Evolutionary conservation across 1,140 invertebrate species (phyloP).

Genomic region (Hyposmocoma kahamanoa): DNA sequence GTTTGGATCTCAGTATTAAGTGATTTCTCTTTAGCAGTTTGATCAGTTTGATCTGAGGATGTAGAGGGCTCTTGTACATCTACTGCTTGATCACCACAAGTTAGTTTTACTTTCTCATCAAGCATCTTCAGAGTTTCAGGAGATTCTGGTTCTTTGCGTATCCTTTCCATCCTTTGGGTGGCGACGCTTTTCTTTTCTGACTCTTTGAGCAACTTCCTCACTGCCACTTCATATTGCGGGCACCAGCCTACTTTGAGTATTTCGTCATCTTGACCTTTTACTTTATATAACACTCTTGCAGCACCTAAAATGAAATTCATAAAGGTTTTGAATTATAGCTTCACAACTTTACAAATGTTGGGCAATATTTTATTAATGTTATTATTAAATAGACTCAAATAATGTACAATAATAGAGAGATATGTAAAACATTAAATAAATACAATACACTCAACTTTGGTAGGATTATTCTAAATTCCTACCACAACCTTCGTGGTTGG

Average conservation of each 20-base stretch:
- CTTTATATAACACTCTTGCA: slow-evolving; percentile 77
- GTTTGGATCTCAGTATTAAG: background rate
- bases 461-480: no score
- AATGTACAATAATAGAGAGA: no score
- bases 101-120: slow-evolving; percentile 1
- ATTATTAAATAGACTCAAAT: no score
- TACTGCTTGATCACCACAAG: no score
- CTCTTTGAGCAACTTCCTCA: slow-evolving; percentile 35
- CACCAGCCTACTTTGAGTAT: slow-evolving; percentile 83
- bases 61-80: no score
- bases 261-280: slow-evolving; percentile 82
- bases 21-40: background rate
- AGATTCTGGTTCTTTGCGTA: slow-evolving; percentile 22
- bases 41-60: background rate
- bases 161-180: slow-evolving; percentile 33
- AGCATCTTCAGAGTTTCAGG: slow-evolving; percentile 7
- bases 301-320: slow-evolving; percentile 62
- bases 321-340: slow-evolving; percentile 3
- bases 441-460: no score
- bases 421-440: no score
- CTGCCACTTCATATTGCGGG: slow-evolving; percentile 66
- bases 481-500: no score
- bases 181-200: slow-evolving; percentile 23
- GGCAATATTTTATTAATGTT: no score
- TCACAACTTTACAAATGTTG: no score